Percentiles rank a stretch among this genome's conserved stretches.
Evolutionary conservation across 2,113 vertebrate species (phyloP).

Genomic region (Connochaetes taurinus): DNA sequence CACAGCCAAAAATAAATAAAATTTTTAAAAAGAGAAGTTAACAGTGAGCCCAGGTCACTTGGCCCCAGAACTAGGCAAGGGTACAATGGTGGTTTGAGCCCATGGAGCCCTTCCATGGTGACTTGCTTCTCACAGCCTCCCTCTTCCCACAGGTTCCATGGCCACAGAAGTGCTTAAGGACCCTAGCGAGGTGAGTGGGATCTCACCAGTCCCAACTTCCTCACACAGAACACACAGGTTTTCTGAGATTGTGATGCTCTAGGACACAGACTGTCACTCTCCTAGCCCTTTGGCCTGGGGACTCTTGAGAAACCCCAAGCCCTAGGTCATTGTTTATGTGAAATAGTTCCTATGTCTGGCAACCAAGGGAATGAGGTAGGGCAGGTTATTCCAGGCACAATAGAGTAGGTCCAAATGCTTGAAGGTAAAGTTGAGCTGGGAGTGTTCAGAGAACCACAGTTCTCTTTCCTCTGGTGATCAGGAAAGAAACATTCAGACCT

Average conservation of each 20-base stretch:
- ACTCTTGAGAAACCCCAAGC: background rate
- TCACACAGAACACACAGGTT: background rate
- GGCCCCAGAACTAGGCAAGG: background rate
- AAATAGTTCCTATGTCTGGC: background rate
- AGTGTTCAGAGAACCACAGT: background rate
- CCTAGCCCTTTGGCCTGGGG: background rate
- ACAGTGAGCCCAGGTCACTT: background rate
- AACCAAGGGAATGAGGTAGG: background rate
- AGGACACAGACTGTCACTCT: background rate
- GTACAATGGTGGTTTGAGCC: background rate
- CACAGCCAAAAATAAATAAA: background rate
- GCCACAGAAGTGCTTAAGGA: background rate
- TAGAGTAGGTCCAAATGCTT: background rate
- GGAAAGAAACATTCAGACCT: background rate
- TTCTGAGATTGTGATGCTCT: background rate
- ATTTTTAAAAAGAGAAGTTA: background rate
- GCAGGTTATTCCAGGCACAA: background rate
- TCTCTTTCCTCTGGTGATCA: background rate
- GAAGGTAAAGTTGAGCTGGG: background rate
- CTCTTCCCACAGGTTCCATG: background rate
- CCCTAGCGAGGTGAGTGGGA: background rate
- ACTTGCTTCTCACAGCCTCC: background rate
- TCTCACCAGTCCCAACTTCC: background rate
- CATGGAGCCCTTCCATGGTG: background rate
- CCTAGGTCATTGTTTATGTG: background rate